Base-by-base conservation (phyloP, 2,888 invertebrate species). In the Andrena trimmerana region DNA sequence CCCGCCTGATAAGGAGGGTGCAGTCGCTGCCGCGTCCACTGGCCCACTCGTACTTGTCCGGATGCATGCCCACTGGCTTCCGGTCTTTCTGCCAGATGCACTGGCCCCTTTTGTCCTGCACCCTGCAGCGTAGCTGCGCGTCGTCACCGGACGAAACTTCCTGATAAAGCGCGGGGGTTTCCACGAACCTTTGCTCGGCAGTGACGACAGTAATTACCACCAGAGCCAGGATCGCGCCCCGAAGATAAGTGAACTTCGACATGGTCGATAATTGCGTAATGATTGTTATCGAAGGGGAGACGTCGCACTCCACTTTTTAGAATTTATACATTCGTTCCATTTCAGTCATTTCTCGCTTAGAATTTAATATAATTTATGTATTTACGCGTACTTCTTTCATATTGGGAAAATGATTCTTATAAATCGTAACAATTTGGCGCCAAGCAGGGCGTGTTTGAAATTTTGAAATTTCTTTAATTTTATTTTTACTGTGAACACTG, bases 51-150 rank as follows among this genome's bases (percentile, higher is more conserved):
- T 98, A 98, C 94, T 98, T 98, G 87, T 97, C 97, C 54, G 96
- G 95, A 93, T 98, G 97, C 94, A 97, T 97, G 75, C 98, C 98
- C 86, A 98, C 97, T 6, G 98, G 98, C 96, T 97, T 96, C 5
- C 97, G 97, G 94, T 98, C 98, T 94, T 98, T 98, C 94, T 98
- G 98, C 98, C 98, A 98, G 7, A 97, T 97, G 93, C 98, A 98
- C 81, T 97, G 96, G 60, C 98, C 98, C 89, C 97, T 96, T 94
- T 98, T 97, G 95, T 97, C 97, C 90, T 97, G 96, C 92, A 98
- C 97, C 94, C 97, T 96, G 94, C 98, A 98, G 91, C 96, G 96
- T 84, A 98, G 95, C 81, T 97, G 95, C 24, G 97, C 97, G 93
- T 98, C 97, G 92, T 98, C 97, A 7, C 97, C 97, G 2, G 98